These are phyloP conservation scores for Drosophila kikkawai DNA, from an alignment of 1,140 invertebrate species.

Conservation along the genomic window DNA sequence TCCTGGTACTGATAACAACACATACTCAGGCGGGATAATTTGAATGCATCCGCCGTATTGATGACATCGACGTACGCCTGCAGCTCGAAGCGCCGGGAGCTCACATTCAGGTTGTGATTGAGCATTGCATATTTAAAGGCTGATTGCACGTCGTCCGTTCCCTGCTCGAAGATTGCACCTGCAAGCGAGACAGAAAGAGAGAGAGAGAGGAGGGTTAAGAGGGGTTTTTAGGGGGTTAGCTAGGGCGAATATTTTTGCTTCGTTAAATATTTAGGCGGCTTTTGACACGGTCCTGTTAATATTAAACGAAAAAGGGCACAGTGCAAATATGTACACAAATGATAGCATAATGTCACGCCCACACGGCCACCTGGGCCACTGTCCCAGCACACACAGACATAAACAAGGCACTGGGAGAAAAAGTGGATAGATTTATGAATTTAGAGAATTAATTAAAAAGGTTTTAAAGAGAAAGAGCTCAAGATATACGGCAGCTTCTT, in stretches of 20 bases:
- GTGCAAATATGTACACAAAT: slow-evolving; percentile 81
- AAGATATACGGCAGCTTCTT: background rate
- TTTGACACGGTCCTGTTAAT: slow-evolving; percentile 79
- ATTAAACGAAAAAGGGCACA: slow-evolving; percentile 78
- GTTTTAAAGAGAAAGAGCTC: accelerated
- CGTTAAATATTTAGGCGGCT: slow-evolving; percentile 82
- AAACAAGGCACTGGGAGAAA: background rate
- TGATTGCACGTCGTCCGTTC: slow-evolving; percentile 94
- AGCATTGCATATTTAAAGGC: slow-evolving; percentile 95
- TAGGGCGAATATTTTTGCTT: slow-evolving; percentile 70
- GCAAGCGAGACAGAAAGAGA: slow-evolving; percentile 38
- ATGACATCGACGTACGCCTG: slow-evolving; percentile 95
- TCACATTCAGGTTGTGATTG: slow-evolving; percentile 92
- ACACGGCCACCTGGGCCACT: slow-evolving; percentile 13
- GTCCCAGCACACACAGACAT: slow-evolving; percentile 23
- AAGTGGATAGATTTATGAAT: no score
- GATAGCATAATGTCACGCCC: slow-evolving; percentile 63
- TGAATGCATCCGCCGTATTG: slow-evolving; percentile 96
- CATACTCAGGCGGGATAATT: slow-evolving; percentile 95
- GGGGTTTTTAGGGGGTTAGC: background rate
- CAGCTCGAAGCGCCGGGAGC: slow-evolving; percentile 90
- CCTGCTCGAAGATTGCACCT: slow-evolving; percentile 96
- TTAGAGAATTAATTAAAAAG: background rate
- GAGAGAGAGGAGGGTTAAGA: slow-evolving; percentile 9
- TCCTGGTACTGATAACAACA: slow-evolving; percentile 71